Percentiles rank a stretch among this genome's conserved stretches.
Conservation (phyloP, 1,140 invertebrate genomes). For the Zaprionus gabonicus region DNA sequence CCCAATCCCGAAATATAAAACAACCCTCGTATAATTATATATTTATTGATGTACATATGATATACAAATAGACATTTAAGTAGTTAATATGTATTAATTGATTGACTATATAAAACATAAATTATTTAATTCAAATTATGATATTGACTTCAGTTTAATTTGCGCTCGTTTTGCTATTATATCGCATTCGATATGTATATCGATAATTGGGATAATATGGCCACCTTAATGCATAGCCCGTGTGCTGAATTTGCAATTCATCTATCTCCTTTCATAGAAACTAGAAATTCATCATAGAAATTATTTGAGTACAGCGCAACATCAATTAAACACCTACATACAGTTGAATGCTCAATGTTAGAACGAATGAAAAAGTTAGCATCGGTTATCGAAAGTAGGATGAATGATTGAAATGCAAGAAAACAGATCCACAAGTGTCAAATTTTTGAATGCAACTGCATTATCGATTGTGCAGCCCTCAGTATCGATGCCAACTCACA, state of each 20-base stretch:
- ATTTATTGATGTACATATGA: slow-evolving; percentile 9
- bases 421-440: neutral
- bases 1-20: no score
- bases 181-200: slow-evolving; percentile 1
- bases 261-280: neutral
- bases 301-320: neutral
- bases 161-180: slow-evolving; percentile 6
- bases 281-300: no score
- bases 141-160: slow-evolving; percentile 3
- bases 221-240: neutral
- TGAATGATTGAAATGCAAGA: neutral
- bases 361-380: neutral
- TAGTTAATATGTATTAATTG: neutral
- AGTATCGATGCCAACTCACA: neutral
- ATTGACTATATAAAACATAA: neutral
- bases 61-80: neutral
- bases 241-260: neutral
- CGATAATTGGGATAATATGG: slow-evolving; percentile 9
- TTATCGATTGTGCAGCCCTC: neutral
- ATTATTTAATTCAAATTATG: neutral
- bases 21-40: neutral
- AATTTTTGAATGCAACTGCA: neutral
- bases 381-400: neutral
- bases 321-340: neutral
- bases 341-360: no score